A percentile compares a stretch with the other conserved stretches of the same genome.
Conservation (phyloP, 2,797 vertebrate genomes). For the Chaetodon trifasciatus region DNA sequence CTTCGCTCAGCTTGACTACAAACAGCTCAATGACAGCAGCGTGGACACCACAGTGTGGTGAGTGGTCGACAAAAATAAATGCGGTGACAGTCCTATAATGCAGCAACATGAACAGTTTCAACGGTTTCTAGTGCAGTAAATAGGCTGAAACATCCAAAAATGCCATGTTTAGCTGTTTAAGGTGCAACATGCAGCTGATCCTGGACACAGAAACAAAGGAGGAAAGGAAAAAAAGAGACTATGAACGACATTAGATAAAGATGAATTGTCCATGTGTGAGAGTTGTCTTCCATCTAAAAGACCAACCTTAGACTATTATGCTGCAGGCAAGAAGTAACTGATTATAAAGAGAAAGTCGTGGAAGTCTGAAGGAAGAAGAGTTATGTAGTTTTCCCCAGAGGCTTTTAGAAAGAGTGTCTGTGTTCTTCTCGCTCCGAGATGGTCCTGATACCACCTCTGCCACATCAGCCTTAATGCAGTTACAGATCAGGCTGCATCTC, state of each 20-base stretch:
- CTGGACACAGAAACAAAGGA: constrained; percentile 4
- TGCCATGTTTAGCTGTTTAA: constrained; percentile 1
- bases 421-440: constrained; percentile 17
- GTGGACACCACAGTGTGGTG: constrained; percentile 97
- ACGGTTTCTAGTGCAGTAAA: background rate
- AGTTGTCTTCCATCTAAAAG: constrained; percentile 41
- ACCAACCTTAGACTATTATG: constrained; percentile 28
- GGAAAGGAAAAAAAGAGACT: background rate
- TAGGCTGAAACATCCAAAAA: background rate
- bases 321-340: constrained; percentile 36
- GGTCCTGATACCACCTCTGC: constrained; percentile 16
- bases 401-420: constrained; percentile 32
- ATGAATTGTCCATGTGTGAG: constrained; percentile 10
- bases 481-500: constrained; percentile 41
- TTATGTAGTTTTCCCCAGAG: constrained; percentile 27
- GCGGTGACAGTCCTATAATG: background rate
- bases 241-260: constrained; percentile 17
- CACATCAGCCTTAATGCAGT: constrained; percentile 24
- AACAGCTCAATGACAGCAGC: constrained; percentile 94
- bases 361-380: constrained; percentile 24
- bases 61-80: constrained; percentile 61
- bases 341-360: constrained; percentile 30
- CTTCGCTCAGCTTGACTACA: constrained; percentile 96
- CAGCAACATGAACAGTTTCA: background rate
- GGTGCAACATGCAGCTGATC: constrained; percentile 6